Conservation (phyloP, 2,888 invertebrate species). For the Drosophila leonis region DNA sequence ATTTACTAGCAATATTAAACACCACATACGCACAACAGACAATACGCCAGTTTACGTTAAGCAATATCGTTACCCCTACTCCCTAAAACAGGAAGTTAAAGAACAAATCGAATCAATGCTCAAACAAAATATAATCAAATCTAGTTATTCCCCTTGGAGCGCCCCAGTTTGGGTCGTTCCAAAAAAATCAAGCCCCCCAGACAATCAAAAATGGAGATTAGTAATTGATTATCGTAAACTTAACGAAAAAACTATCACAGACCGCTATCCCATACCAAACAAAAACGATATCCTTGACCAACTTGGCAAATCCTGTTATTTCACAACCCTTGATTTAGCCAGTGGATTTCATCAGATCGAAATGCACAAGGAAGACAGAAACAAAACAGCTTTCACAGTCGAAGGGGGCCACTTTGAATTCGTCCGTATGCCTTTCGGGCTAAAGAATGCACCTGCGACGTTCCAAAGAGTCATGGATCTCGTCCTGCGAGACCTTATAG, state of each 20-base stretch:
- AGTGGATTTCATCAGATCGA: slow-evolving; percentile 8
- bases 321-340: slow-evolving; percentile 22
- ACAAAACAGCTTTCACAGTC: slow-evolving; percentile 13
- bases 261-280: slow-evolving; percentile 21
- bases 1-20: background rate
- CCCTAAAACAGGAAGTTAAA: slow-evolving; percentile 1
- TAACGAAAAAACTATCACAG: slow-evolving; percentile 19
- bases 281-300: slow-evolving; percentile 12
- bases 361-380: background rate
- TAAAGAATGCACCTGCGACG: slow-evolving; percentile 11
- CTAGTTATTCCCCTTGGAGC: no score
- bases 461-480: background rate
- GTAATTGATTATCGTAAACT: slow-evolving; percentile 14
- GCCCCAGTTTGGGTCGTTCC: no score
- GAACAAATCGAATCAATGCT: background rate
- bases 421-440: slow-evolving; percentile 16
- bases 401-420: slow-evolving; percentile 15
- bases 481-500: background rate
- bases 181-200: no score
- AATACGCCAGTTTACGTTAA: background rate
- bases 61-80: background rate
- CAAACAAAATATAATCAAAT: no score
- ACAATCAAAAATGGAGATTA: no score
- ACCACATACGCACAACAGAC: background rate
- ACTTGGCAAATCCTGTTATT: slow-evolving; percentile 9